Evolutionary conservation across 1,140 invertebrate species (phyloP), one percentile per base, ranked within the genome.

Genomic region (Homalodisca vitripennis): DNA sequence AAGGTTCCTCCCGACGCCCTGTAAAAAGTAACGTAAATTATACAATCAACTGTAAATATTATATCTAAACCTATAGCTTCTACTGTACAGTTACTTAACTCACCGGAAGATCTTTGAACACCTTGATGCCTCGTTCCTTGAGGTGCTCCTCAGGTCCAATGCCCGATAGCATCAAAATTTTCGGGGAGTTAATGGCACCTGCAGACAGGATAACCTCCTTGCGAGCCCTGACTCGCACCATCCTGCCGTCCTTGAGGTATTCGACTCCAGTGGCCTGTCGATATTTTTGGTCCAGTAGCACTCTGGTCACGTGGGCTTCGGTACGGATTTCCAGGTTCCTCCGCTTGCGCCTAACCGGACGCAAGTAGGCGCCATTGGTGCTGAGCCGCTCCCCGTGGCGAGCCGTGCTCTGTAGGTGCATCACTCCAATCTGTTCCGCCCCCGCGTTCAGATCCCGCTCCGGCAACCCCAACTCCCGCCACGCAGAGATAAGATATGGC

Each of bases 281-380:
- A 6, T 29, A 46, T 12, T 65, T 34, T n/a, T 71, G 65, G 6
- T 75, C 68, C 0, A 95, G 90, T 0, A 94, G 75, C 1, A 95
- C 76, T 75, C 86, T 85, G 0, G 84, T 90, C 0, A 88, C 91
- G 63, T 89, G 84, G 0, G 92, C 85, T 67, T 89, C 82, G 0
- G 87, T 90, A 22, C 55, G 17, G 24, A 87, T 77, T 0, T 94
- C 82, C 46, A 96, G 79, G 79, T 96, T 97, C 1, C 77, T 77
- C 32, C 93, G 79, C 69, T 86, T 84, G 20, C 84, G 75, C 32
- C 89, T 79, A 51, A 89, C 87, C 0, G 92, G 90, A 71, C 85
- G 79, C 17, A 94, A 85, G 77, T 89, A 94, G 0, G 89, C 91
- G 22, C 78, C 80, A 68, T 92, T 89, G 0, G 89, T 85, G 70